A percentile compares a stretch with the other conserved stretches of the same genome.
phyloP scores from a whole-genome alignment of 2,113 vertebrate species.

The Hippocampus barbouri region DNA sequence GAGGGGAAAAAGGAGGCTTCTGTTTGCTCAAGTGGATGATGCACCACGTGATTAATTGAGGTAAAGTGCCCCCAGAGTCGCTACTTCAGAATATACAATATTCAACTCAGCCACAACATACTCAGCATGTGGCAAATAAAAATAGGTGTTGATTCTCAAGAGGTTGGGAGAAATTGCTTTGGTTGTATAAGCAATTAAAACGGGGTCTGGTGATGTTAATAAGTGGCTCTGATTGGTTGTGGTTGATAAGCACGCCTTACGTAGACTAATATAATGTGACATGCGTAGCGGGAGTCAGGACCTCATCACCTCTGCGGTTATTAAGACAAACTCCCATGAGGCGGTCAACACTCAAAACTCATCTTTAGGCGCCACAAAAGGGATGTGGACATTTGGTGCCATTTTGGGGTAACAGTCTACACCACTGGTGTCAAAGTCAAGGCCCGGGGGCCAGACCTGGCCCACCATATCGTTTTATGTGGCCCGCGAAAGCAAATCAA shows the following conservation, averaged over 20 bases:
- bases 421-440: too few species aligned
- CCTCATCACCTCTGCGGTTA: conserved; percentile 51
- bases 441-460: too few species aligned
- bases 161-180: conserved; percentile 55
- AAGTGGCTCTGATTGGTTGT: conserved; percentile 51
- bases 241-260: conserved; percentile 7
- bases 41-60: not conserved
- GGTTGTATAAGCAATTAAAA: conserved; percentile 56
- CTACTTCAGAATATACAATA: conserved; percentile 26
- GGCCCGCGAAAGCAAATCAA: too few species aligned
- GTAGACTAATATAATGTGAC: conserved; percentile 57
- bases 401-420: not conserved
- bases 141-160: conserved; percentile 46
- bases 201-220: conserved; percentile 59
- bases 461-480: too few species aligned
- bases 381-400: conserved; percentile 1
- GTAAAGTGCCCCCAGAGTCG: not conserved
- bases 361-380: conserved; percentile 16
- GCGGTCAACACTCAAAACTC: conserved; percentile 14
- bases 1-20: too few species aligned
- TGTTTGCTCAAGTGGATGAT: not conserved
- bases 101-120: conserved; percentile 37
- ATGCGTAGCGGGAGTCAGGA: conserved; percentile 42
- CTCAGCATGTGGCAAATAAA: conserved; percentile 42
- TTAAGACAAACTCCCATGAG: conserved; percentile 39